Base-by-base conservation (phyloP, 2,888 invertebrate genomes). In the Auanema sp. region DNA sequence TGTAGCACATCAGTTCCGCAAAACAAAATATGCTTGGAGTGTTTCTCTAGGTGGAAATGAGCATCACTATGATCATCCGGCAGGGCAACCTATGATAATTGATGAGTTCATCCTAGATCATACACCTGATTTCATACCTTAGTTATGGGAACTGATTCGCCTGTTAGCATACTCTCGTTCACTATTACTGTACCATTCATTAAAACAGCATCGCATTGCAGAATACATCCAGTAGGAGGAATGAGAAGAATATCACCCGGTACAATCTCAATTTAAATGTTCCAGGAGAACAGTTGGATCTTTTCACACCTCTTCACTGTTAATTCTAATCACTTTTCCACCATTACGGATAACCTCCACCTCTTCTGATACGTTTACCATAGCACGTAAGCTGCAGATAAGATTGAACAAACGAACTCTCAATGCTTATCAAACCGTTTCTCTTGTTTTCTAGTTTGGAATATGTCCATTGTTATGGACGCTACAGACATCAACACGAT, bases 151-250 rank as follows among this genome's bases (percentile, higher is more conserved):
- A 93, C 91, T 85, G 92, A 92, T 87, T 95, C 95, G 67, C 94
- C 92, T 21, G 94, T 94, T 3, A 95, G 88, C 91, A 93, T 92
- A 83, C 92, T 92, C 85, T 95, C 94, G 84, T 95, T 93, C 65
- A 95, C 92, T 75, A 94, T 92, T 80, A 92, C 92, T 51, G 90
- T 90, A 49, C 95, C 94, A 23, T 90, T 89, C 40, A 93, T 87
- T 25, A 95, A 87, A 71, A 93, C 89, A 16, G 92, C 92, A 84
- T 95, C 94, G 85, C 88, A 88, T 56, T 86, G 86, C 68, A 84
- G 76, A 87, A 91, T 89, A 82, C 91, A 91, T 55, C 92, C 92
- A 76, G 89, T 88, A 3, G 89, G 87, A 1, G 93, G 92, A 71
- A 94, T 88, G 66, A 91, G 65, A 4, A 83, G 53, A 44, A 83